A percentile compares a stretch with the other conserved stretches of the same genome.
These are phyloP conservation scores for Turritopsis dohrnii DNA, from an alignment of 30 jellyfish, hydroid and myxozoan genomes.

Conservation along the genomic window DNA sequence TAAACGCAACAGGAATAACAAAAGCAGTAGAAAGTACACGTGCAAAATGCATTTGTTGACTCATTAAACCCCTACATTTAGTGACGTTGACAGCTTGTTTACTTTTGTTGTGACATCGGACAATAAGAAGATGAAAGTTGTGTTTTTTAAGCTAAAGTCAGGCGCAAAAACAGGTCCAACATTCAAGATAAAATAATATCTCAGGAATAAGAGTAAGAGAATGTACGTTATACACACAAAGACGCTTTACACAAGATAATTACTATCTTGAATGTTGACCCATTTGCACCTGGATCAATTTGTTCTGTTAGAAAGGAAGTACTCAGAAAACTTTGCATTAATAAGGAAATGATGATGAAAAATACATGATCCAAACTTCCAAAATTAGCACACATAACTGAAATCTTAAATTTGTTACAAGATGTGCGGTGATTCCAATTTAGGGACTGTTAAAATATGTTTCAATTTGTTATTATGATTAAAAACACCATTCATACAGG, in stretches of 20 bases:
- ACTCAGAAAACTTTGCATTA: too few species aligned
- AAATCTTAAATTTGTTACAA: too few species aligned
- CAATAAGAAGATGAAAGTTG: constrained; percentile 7
- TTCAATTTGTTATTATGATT: too few species aligned
- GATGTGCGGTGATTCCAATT: too few species aligned
- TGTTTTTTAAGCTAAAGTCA: background rate
- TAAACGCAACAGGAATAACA: background rate
- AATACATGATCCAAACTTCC: too few species aligned
- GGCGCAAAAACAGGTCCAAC: constrained; percentile 16
- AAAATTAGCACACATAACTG: too few species aligned
- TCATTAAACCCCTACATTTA: constrained; percentile 19
- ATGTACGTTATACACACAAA: constrained; percentile 8
- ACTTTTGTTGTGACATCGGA: constrained; percentile 13
- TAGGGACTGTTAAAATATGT: too few species aligned
- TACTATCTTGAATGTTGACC: constrained; percentile 9
- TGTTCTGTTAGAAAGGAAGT: constrained; percentile 1
- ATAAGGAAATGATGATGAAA: too few species aligned
- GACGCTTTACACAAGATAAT: background rate
- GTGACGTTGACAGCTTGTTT: constrained; percentile 10
- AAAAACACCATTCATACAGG: too few species aligned
- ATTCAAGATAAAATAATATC: constrained; percentile 12
- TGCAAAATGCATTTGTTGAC: constrained; percentile 3
- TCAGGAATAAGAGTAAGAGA: constrained; percentile 11
- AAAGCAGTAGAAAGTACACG: background rate
- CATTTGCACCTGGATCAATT: constrained; percentile 10